Conservation (phyloP, 2,888 invertebrate species). For the Theristus sp. region DNA sequence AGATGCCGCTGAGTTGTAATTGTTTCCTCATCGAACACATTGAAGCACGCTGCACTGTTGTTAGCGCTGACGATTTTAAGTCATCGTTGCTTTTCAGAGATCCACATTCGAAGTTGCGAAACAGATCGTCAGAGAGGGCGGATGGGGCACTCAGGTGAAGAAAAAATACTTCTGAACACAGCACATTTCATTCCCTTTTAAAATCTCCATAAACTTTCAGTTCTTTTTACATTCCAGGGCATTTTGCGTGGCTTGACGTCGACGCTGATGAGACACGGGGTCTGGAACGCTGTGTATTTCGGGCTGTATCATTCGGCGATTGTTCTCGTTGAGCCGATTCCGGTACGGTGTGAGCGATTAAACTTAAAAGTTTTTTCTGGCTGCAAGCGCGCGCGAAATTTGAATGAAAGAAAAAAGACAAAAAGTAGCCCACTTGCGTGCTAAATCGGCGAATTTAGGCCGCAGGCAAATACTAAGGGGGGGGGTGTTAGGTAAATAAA, state of each 20-base stretch:
- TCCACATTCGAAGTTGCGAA: too few relatives aligned
- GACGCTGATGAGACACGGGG: conserved; percentile 67
- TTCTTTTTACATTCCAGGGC: too few relatives aligned
- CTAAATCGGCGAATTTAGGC: not conserved
- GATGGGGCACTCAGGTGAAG: conserved; percentile 53
- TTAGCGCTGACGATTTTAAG: too few relatives aligned
- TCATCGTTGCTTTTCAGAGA: too few relatives aligned
- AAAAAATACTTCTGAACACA: not conserved
- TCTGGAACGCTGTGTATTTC: conserved; percentile 83
- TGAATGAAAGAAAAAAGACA: too few relatives aligned
- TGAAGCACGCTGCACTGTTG: too few relatives aligned
- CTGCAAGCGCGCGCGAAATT: not conserved
- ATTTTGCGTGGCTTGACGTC: conserved; percentile 71
- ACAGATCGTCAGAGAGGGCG: conserved; percentile 53
- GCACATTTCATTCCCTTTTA: not conserved
- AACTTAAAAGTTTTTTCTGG: not conserved
- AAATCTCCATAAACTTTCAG: not conserved
- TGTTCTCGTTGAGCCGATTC: too few relatives aligned
- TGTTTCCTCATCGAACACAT: too few relatives aligned
- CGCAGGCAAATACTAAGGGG: too few relatives aligned
- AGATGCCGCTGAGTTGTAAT: too few relatives aligned
- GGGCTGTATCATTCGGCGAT: conserved; percentile 83
- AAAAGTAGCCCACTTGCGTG: not conserved
- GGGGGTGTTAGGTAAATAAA: too few relatives aligned
- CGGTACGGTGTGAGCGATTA: too few relatives aligned